Percentiles rank a stretch among this genome's conserved stretches.
These are phyloP conservation scores for Hapalemur alaotrensis DNA, from an alignment of 2,797 vertebrate genomes.

Conservation along the genomic window DNA sequence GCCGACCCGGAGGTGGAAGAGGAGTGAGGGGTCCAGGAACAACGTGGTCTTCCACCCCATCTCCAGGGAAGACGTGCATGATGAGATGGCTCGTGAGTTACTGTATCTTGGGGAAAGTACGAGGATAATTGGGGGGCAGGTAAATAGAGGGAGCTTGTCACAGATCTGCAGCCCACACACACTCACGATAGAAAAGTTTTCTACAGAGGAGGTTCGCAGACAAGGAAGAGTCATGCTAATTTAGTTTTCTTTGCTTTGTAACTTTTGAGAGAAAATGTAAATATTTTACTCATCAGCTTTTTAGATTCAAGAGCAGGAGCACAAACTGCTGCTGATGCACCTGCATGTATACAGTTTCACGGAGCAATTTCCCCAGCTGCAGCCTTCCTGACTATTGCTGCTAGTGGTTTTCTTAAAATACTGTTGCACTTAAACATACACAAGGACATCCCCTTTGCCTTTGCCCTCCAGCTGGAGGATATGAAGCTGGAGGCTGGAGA, in stretches of 20 bases:
- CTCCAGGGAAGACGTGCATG: slow-evolving; percentile 47
- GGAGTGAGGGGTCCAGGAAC: not conserved
- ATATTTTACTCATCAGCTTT: not conserved
- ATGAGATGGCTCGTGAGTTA: slow-evolving; percentile 73
- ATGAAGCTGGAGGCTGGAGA: not conserved
- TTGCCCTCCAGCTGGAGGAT: not conserved
- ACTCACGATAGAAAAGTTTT: not conserved
- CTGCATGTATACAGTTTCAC: not conserved
- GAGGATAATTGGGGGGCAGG: too few species aligned
- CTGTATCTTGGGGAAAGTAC: fast-evolving
- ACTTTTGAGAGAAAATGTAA: not conserved
- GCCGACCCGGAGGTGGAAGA: fast-evolving
- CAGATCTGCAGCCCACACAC: not conserved
- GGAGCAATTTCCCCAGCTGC: not conserved
- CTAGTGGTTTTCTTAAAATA: slow-evolving; percentile 1
- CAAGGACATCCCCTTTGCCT: not conserved
- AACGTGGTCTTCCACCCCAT: slow-evolving; percentile 63
- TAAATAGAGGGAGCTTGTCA: not conserved
- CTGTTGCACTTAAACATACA: not conserved
- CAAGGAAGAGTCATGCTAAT: not conserved
- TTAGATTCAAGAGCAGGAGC: not conserved
- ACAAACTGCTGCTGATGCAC: not conserved
- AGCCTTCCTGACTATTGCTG: not conserved
- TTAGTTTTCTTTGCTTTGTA: not conserved
- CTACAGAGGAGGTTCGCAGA: not conserved